These are phyloP conservation scores for Chaenogobius annularis DNA, from an alignment of 2,113 vertebrate species.

Conservation along the genomic window DNA sequence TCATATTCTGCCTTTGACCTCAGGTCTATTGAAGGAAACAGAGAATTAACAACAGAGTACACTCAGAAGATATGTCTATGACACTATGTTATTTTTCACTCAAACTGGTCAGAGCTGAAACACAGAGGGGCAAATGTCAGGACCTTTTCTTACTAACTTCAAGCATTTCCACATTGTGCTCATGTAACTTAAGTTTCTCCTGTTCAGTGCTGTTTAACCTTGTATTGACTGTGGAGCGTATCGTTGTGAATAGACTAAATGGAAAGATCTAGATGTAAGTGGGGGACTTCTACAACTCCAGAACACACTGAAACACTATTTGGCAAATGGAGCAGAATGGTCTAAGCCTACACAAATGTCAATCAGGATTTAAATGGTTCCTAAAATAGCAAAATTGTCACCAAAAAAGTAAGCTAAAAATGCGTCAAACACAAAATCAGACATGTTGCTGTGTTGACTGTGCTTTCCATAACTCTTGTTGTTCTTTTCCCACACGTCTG, in stretches of 20 bases:
- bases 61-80: slow-evolving; percentile 24
- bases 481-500: slow-evolving; percentile 27
- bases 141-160: slow-evolving; percentile 42
- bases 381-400: background rate
- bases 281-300: slow-evolving; percentile 41
- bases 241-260: slow-evolving; percentile 31
- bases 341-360: background rate
- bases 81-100: slow-evolving; percentile 7
- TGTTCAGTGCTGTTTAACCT: slow-evolving; percentile 26
- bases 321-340: background rate
- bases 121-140: slow-evolving; percentile 36
- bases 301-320: background rate
- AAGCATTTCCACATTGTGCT: slow-evolving; percentile 35
- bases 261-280: slow-evolving; percentile 20
- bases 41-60: slow-evolving; percentile 39
- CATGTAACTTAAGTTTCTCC: slow-evolving; percentile 31
- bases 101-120: slow-evolving; percentile 28
- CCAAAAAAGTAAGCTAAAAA: background rate
- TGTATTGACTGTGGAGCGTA: slow-evolving; percentile 25
- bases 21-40: slow-evolving; percentile 63
- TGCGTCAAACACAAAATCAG: background rate
- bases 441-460: background rate
- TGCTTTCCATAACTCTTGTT: background rate
- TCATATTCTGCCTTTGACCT: slow-evolving; percentile 52
- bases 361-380: background rate